Conservation (phyloP, 1,140 invertebrate species). For the Bicyclus anynana region DNA sequence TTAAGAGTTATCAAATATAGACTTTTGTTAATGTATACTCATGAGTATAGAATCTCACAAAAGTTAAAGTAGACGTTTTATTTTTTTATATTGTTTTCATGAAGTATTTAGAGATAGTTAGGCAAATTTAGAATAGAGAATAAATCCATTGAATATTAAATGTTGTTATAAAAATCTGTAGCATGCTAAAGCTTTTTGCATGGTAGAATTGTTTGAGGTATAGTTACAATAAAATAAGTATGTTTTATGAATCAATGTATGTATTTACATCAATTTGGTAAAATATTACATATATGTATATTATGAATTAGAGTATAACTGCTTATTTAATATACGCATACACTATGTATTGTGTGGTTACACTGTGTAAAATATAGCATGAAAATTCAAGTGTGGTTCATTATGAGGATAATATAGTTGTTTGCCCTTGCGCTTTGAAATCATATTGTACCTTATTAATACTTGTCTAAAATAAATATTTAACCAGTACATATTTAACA, state of each 20-base stretch:
- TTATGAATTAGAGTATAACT: conserved; percentile 55
- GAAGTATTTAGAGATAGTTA: conserved; percentile 43
- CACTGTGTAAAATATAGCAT: conserved; percentile 55
- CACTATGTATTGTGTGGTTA: conserved; percentile 50
- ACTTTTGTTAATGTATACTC: conserved; percentile 37
- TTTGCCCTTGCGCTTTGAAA: conserved; percentile 65
- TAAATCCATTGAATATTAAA: conserved; percentile 60
- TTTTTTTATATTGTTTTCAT: conserved; percentile 43
- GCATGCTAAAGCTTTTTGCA: conserved; percentile 65
- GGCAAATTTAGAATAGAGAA: conserved; percentile 50
- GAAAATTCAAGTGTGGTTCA: conserved; percentile 49
- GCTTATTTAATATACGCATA: conserved; percentile 38
- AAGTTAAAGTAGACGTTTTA: conserved; percentile 43
- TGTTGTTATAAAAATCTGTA: conserved; percentile 59
- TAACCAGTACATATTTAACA: conserved; percentile 60
- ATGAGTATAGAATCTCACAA: conserved; percentile 62
- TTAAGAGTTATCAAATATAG: conserved; percentile 27
- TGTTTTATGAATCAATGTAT: conserved; percentile 33
- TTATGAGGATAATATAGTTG: conserved; percentile 48
- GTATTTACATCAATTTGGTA: conserved; percentile 33
- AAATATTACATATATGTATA: conserved; percentile 60
- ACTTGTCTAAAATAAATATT: conserved; percentile 73
- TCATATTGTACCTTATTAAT: conserved; percentile 55
- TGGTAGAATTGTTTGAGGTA: conserved; percentile 60
- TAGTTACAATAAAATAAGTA: conserved; percentile 43